Base-by-base conservation (phyloP, 2,797 vertebrate species). In the Centroberyx gerrardi region DNA sequence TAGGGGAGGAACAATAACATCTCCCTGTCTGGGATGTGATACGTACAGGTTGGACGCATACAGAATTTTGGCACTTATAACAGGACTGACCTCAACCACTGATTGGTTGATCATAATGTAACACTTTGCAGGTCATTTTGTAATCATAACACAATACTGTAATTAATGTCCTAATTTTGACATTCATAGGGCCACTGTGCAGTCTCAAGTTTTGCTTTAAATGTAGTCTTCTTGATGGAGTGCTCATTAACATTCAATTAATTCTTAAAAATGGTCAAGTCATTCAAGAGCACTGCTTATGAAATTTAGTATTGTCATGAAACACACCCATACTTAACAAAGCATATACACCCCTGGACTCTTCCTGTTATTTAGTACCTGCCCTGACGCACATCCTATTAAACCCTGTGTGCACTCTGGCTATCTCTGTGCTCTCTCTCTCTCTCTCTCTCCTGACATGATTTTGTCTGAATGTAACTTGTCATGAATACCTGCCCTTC, bases 361-460 rank as follows among this genome's bases (percentile, higher is more conserved):
- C 91, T 95, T 96, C 95, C 95, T 95, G 95, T 95, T 95, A 94
- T 95, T 95, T 94, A 92, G 92, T 94, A 95, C 94, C 95, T 95
- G 92, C 82, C 92, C 92, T 94, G 94, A 95, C 93, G 93, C 91
- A 95, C 92, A 92, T 95, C 95, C 94, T 93, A 90, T 89, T 92
- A 93, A 90, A 94, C 93, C 88, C 81, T 88, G 87, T 54, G 71
- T 93, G 93, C 93, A 94, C 93, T 90, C 77, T 81, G 76, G 62
- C 66, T 86, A 88, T 90, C 87, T 87, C 77, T 74, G 52, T 60
- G 33, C 74, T 36, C 81, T 80, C 40, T 64, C 72, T 69, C 56
- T 66, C 42, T 73, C 6, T 81, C 42, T 52, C 38, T 75, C 56
- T 82, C 29, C 2, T 27, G 14, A 52, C n/a, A 31, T 74, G 8